Evolutionary conservation across 1,140 invertebrate genomes (phyloP).

Genomic region (Whitmania pigra): DNA sequence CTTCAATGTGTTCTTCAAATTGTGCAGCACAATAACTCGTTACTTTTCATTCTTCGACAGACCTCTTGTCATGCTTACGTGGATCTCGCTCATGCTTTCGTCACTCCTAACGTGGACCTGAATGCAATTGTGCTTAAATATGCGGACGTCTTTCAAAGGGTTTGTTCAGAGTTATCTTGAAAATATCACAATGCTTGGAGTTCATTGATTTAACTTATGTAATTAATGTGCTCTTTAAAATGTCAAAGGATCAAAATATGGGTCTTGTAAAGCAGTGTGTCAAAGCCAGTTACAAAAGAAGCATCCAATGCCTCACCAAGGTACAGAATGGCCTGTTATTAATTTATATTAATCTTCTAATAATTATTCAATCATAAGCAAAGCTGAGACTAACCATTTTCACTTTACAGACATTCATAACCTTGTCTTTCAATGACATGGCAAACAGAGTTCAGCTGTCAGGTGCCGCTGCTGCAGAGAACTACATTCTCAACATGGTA

Average conservation of each 20-base stretch:
- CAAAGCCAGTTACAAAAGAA: constrained; percentile 80
- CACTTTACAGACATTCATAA: constrained; percentile 66
- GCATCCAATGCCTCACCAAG: constrained; percentile 89
- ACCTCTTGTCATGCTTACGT: constrained; percentile 79
- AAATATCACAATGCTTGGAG: too few relatives aligned
- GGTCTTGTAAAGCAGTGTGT: constrained; percentile 60
- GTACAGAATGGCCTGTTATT: constrained; percentile 26
- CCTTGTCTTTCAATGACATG: constrained; percentile 80
- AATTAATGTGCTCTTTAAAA: too few relatives aligned
- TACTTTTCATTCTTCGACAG: constrained; percentile 27
- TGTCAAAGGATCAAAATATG: constrained; percentile 54
- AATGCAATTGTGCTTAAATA: constrained; percentile 56
- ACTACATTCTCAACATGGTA: constrained; percentile 82
- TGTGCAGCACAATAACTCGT: neutral
- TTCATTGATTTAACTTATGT: too few relatives aligned
- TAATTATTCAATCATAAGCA: neutral
- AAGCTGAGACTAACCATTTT: neutral
- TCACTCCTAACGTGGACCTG: constrained; percentile 61
- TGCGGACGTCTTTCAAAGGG: constrained; percentile 58
- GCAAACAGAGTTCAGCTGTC: constrained; percentile 74
- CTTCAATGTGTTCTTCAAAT: neutral
- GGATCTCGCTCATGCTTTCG: constrained; percentile 71
- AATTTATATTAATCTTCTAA: neutral
- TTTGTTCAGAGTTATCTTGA: constrained; percentile 27
- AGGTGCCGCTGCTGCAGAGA: constrained; percentile 73